Percentiles rank a stretch among this genome's conserved stretches.
phyloP scores from a whole-genome alignment of 2,797 vertebrate species.

The Myotis planiceps region DNA sequence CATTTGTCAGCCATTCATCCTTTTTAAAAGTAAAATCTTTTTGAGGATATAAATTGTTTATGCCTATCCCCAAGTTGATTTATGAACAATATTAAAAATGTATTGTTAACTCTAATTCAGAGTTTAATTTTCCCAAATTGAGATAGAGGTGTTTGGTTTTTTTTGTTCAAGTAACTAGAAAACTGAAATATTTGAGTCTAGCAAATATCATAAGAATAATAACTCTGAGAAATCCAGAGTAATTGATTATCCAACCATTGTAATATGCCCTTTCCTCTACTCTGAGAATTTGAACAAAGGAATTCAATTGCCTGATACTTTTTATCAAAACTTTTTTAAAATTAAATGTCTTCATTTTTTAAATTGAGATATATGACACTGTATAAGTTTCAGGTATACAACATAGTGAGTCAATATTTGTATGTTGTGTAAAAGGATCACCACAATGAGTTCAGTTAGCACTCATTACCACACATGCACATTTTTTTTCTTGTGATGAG shows the following conservation, averaged over 20 bases:
- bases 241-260: background rate
- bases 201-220: background rate
- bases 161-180: background rate
- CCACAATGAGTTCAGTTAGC: background rate
- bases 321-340: conserved; percentile 12
- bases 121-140: conserved; percentile 14
- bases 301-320: background rate
- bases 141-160: background rate
- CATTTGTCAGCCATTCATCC: background rate
- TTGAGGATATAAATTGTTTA: background rate
- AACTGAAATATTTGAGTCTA: conserved; percentile 18
- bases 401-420: background rate
- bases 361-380: background rate
- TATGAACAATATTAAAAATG: background rate
- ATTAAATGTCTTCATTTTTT: background rate
- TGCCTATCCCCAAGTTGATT: background rate
- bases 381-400: background rate
- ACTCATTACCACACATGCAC: background rate
- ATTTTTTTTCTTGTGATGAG: background rate
- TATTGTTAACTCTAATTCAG: background rate
- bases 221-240: background rate
- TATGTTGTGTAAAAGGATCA: background rate
- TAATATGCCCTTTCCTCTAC: background rate
- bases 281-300: conserved; percentile 17
- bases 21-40: background rate